Base-by-base conservation (phyloP, 2,888 invertebrate genomes). In the Ferrisia virgata region DNA sequence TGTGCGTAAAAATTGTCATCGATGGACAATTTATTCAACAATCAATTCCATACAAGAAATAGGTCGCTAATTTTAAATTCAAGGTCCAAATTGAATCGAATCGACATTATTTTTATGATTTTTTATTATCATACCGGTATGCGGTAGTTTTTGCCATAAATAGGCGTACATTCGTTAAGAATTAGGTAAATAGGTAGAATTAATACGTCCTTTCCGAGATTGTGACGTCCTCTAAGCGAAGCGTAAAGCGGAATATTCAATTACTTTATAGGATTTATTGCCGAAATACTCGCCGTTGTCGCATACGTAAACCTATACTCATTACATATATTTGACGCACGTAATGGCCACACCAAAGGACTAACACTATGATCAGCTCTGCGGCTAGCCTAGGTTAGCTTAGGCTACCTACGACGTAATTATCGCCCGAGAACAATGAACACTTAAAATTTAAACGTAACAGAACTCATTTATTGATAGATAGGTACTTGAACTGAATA, bases 61-160 rank as follows among this genome's bases (percentile, higher is more conserved):
- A 80, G 80, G 80, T 43, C 80, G 43, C 80, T 80, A 80, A 80
- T 80, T 80, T 80, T 80, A 80, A 80, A 80, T 80, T 80, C 80
- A 80, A 80, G 80, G 80, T 80, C 80, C 80, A 15, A 79, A 79
- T 79, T 79, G 40, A 47, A 80, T 80, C 53, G 80, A 80, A 80
- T 43, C 40, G 53, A 80, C 53, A 33, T 80, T 80, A 80, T 80
- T 80, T 80, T 80, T 72, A 72, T 72, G 72, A 72, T 72, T 72
- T 72, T 72, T 72, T 72, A 72, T 72, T 72, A 72, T 72, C 72
- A 33, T 72, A 72, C 72, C 72, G 72, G 72, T 72, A 72, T 72
- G 72, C 72, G 72, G 72, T 72, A 72, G 72, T 72, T 72, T 72
- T 72, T 33, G 72, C 72, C 72, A 72, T 72, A 72, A 72, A 72